A percentile compares a stretch with the other conserved stretches of the same genome.
Conservation (phyloP, 2,113 vertebrate species). For the Syngnathoides biaculeatus region DNA sequence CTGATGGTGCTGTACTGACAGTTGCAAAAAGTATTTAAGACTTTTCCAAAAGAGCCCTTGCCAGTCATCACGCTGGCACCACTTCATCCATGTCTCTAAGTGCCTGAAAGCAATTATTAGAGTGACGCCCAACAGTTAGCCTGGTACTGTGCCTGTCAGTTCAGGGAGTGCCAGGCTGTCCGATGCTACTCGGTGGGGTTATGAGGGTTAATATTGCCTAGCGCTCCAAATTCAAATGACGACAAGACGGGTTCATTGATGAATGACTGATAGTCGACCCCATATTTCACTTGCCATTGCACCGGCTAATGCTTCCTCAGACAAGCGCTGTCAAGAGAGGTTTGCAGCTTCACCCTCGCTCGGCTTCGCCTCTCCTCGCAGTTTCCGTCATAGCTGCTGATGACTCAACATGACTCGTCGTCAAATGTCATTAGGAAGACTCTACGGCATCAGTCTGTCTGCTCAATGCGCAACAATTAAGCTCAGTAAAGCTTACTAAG, state of each 20-base stretch:
- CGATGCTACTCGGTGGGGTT: constrained; percentile 47
- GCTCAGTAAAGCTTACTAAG: background rate
- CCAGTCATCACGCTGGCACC: constrained; percentile 44
- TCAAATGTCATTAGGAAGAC: constrained; percentile 51
- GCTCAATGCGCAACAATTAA: background rate
- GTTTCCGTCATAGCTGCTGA: constrained; percentile 38
- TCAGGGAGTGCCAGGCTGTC: constrained; percentile 55
- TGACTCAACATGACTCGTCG: constrained; percentile 48
- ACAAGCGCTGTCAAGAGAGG: constrained; percentile 66
- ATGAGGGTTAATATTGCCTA: constrained; percentile 66
- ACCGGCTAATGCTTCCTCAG: constrained; percentile 55
- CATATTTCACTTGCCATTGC: constrained; percentile 70
- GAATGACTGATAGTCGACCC: constrained; percentile 71
- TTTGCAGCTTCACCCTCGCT: constrained; percentile 63
- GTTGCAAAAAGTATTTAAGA: constrained; percentile 38
- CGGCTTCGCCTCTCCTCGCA: constrained; percentile 42
- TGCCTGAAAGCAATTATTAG: constrained; percentile 69
- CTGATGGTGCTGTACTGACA: constrained; percentile 12
- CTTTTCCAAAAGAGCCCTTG: constrained; percentile 58
- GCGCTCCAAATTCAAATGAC: constrained; percentile 66
- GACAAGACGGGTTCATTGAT: constrained; percentile 67
- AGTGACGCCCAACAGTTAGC: constrained; percentile 68
- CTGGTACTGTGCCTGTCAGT: constrained; percentile 67
- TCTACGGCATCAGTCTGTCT: constrained; percentile 12
- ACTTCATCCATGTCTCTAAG: constrained; percentile 62